Percentiles rank a stretch among this genome's conserved stretches.
Evolutionary conservation across 2,888 invertebrate species (phyloP).

Genomic region (Anodontia alba): DNA sequence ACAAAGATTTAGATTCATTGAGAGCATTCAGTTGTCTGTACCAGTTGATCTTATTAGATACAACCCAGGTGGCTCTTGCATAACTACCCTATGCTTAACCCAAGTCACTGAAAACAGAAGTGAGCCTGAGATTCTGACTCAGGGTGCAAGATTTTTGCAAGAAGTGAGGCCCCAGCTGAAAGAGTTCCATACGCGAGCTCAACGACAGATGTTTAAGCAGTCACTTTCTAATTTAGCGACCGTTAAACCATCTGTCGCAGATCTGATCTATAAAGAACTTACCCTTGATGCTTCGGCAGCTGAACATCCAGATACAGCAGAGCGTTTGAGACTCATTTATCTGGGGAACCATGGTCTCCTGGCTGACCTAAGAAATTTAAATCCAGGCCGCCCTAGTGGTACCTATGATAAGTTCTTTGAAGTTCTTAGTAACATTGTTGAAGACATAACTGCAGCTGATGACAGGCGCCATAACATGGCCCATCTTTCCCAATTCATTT

Average conservation of each 20-base stretch:
- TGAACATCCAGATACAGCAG: slow-evolving; percentile 26
- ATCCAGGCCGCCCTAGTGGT: slow-evolving; percentile 34
- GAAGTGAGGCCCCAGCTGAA: slow-evolving; percentile 23
- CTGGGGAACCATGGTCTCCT: slow-evolving; percentile 46
- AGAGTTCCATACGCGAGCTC: slow-evolving; percentile 46
- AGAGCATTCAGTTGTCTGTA: no score
- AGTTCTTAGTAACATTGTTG: slow-evolving; percentile 29
- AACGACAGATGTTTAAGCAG: slow-evolving; percentile 28
- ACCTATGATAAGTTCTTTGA: slow-evolving; percentile 43
- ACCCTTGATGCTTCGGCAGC: no score
- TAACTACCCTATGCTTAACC: no score
- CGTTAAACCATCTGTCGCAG: slow-evolving; percentile 30
- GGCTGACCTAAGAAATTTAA: slow-evolving; percentile 30
- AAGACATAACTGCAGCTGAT: slow-evolving; percentile 44
- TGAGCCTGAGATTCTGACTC: no score
- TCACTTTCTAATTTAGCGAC: slow-evolving; percentile 22
- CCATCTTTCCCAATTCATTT: slow-evolving; percentile 46
- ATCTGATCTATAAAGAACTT: no score
- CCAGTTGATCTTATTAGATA: no score
- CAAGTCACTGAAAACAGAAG: no score
- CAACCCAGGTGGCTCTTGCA: no score
- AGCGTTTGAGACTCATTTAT: slow-evolving; percentile 35
- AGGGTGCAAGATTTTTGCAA: slow-evolving; percentile 21
- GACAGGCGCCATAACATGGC: slow-evolving; percentile 41
- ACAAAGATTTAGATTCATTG: slow-evolving; percentile 46